phyloP scores from a whole-genome alignment of 2,888 invertebrate genomes.

The Drosophila meridionalis region DNA sequence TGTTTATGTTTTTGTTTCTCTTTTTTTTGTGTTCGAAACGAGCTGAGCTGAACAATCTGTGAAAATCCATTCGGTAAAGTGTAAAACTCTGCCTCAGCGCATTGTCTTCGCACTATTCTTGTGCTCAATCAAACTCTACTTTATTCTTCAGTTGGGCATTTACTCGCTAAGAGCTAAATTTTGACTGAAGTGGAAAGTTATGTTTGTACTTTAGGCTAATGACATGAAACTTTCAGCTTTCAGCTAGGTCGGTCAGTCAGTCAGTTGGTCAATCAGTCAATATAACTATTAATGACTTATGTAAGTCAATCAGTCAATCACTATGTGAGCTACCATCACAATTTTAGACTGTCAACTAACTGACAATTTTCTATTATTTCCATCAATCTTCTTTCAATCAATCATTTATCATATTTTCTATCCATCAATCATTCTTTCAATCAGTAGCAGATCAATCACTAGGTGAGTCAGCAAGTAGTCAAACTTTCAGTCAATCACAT shows the following conservation, averaged over 20 bases:
- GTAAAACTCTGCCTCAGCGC: constrained; percentile 8
- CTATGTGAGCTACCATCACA: too few species aligned
- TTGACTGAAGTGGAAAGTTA: neutral
- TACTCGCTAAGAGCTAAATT: neutral
- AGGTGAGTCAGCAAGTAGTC: too few species aligned
- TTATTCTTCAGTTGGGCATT: neutral
- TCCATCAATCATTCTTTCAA: neutral
- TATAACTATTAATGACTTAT: neutral
- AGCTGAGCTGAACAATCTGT: constrained; percentile 19
- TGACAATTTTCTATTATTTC: too few species aligned
- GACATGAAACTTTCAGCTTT: too few species aligned
- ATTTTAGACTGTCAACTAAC: too few species aligned
- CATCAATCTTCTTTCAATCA: too few species aligned
- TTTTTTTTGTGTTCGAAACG: constrained; percentile 30
- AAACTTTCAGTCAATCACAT: too few species aligned
- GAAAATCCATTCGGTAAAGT: constrained; percentile 1
- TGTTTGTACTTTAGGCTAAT: neutral
- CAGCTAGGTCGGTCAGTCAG: neutral
- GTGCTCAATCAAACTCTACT: constrained; percentile 3
- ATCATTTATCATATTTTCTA: neutral
- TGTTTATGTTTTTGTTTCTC: neutral
- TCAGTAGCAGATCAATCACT: neutral
- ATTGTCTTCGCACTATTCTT: constrained; percentile 5
- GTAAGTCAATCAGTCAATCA: neutral
- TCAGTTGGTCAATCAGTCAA: neutral